A percentile compares a stretch with the other conserved stretches of the same genome.
phyloP scores from a whole-genome alignment of 35 echinoderm and acorn worm species.

The Nesometra sesokonis region DNA sequence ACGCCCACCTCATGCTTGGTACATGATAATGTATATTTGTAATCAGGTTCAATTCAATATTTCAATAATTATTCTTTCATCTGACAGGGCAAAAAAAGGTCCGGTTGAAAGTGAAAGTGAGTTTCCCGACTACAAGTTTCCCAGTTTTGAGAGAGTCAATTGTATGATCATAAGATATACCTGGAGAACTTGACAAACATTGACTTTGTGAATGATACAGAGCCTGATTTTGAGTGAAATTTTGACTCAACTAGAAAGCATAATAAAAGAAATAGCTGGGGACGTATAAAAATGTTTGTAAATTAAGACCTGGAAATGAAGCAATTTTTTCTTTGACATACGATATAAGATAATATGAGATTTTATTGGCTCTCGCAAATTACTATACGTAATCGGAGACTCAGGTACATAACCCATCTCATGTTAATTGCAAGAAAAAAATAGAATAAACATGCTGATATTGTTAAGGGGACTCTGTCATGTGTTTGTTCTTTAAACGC shows the following conservation, averaged over 20 bases:
- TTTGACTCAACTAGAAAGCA: not conserved
- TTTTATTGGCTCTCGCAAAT: not conserved
- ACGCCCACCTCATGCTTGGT: no score
- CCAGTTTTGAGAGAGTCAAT: no score
- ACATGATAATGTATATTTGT: no score
- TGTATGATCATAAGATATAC: no score
- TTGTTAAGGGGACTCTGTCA: not conserved
- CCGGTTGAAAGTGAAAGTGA: no score
- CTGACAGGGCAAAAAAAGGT: no score
- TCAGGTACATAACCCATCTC: not conserved
- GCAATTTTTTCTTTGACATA: not conserved
- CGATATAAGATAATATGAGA: not conserved
- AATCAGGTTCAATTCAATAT: no score
- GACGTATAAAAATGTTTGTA: not conserved
- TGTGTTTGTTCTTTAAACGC: not conserved
- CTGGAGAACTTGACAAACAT: not conserved
- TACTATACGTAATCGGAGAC: not conserved
- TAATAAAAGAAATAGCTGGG: not conserved
- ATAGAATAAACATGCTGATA: no score
- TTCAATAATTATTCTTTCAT: no score
- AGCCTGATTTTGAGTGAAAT: not conserved
- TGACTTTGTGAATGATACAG: not conserved
- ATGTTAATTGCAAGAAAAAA: not conserved
- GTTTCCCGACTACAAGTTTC: no score
- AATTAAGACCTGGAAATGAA: not conserved